These are phyloP conservation scores for Pachyseris speciosa DNA, from an alignment of 64 coral and sea anemone species.

Conservation along the genomic window DNA sequence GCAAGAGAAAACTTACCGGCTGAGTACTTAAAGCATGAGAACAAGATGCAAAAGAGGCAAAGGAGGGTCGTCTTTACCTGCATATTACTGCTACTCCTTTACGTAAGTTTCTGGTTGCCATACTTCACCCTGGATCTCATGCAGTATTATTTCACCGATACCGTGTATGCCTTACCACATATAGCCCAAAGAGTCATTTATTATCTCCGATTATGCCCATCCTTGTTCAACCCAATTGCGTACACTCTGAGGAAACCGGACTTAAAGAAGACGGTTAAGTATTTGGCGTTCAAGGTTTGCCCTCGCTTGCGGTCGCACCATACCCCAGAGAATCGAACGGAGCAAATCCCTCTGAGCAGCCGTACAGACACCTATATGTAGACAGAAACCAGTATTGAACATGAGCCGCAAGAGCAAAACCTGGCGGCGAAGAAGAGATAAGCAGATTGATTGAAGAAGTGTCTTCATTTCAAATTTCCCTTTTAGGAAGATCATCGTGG, in stretches of 20 bases:
- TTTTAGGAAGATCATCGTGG: too few species aligned
- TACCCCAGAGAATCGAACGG: neutral
- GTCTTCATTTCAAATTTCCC: too few species aligned
- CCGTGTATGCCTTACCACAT: neutral
- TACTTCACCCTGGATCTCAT: too few species aligned
- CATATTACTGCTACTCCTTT: too few species aligned
- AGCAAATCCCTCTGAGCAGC: neutral
- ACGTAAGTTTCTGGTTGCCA: too few species aligned
- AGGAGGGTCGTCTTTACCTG: too few species aligned
- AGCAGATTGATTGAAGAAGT: too few species aligned
- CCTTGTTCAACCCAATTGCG: neutral
- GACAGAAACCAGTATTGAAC: too few species aligned
- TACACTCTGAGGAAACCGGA: slow-evolving; percentile 37
- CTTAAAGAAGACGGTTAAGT: neutral
- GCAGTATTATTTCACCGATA: neutral
- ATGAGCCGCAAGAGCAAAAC: too few species aligned
- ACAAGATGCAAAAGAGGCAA: neutral
- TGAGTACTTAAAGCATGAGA: slow-evolving; percentile 38
- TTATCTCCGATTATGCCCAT: neutral
- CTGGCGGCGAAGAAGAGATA: too few species aligned
- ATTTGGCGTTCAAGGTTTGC: neutral
- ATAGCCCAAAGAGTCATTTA: neutral
- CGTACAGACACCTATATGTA: neutral
- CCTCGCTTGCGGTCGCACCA: neutral
- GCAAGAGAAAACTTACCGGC: slow-evolving; percentile 47